Evolutionary conservation across 1,140 invertebrate species (phyloP), one percentile per base, ranked within the genome.

Genomic region (Temnothorax nylanderi): DNA sequence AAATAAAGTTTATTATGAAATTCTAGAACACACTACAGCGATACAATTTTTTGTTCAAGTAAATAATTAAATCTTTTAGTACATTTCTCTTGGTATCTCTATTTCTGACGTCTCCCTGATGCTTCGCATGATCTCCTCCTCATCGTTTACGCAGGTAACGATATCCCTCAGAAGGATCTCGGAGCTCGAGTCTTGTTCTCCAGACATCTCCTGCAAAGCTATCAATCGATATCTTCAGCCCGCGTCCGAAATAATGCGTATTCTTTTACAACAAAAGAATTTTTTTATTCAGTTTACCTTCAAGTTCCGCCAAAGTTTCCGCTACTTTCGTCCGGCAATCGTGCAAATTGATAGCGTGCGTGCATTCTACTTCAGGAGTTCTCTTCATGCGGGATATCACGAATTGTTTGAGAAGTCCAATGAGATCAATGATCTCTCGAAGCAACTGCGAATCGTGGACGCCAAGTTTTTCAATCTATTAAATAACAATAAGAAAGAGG

Each of bases 81-180:
- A 84, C 80, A 75, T 62, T 84, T 84, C 80, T 60, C 8, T 75
- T 37, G 69, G 18, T 84, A 84, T 75, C 18, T 84, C 37, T 44
- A 62, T 1, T 49, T 84, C 80, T 37, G 80, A 84, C 2, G 54
- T 75, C 74, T 84, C n/a, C n/a, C 2, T 74, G 16, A 84, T 84
- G 18, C 8, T 84, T 37, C 1, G 58, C 21, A 84, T 75, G 49
- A 84, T 49, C 10, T 75, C 6, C 47, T 84, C 69, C 13, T 84
- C 80, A 0, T 84, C 11, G 8, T 84, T 75, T 62, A 84, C 2
- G 13, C 69, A 75, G n/a, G 32, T 49, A 21, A 62, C 41, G 1
- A 84, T 75, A 37, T 84, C 56, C 10, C 10, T 84, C 13, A 75
- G 13, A 37, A 74, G 75, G 10, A 84, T 75, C 4, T 74, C 54